These are phyloP conservation scores for Serilophus lunatus DNA, from an alignment of 2,113 vertebrate genomes.

Conservation along the genomic window DNA sequence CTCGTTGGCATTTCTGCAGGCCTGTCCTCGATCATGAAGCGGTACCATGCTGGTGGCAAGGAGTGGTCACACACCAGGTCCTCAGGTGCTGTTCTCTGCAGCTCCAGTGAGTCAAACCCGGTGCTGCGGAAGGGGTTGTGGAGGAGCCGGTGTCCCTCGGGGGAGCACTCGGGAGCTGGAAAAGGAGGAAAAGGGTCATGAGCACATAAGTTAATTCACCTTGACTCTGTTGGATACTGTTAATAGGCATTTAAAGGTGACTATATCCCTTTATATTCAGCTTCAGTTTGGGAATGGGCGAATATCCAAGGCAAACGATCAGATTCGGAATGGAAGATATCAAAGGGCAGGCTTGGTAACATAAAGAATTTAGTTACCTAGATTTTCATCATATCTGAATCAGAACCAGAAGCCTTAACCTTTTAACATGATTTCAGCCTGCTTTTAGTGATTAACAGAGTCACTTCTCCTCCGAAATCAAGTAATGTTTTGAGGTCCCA, in stretches of 20 bases:
- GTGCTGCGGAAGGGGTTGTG: constrained; percentile 78
- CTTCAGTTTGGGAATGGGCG: background rate
- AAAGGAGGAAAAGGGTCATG: background rate
- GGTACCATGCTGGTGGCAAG: constrained; percentile 82
- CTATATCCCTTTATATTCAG: fast-evolving
- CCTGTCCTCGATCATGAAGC: constrained; percentile 81
- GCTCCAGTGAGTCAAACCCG: constrained; percentile 77
- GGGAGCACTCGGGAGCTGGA: constrained; percentile 80
- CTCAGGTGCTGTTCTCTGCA: constrained; percentile 72
- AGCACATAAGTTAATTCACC: background rate
- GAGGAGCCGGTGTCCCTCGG: constrained; percentile 78
- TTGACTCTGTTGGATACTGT: background rate
- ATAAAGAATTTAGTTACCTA: background rate
- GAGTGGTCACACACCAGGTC: constrained; percentile 87
- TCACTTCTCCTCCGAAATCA: background rate
- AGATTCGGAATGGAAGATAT: background rate
- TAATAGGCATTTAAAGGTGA: background rate
- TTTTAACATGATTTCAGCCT: background rate
- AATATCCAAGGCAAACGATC: background rate
- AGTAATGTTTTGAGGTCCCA: background rate
- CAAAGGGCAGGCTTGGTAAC: background rate
- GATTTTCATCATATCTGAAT: background rate
- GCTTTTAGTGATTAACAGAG: background rate
- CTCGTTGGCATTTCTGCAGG: constrained; percentile 86
- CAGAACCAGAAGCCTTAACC: background rate